Base-by-base conservation (phyloP, 2,797 vertebrate species). In the Perdix hodgsoniae region DNA sequence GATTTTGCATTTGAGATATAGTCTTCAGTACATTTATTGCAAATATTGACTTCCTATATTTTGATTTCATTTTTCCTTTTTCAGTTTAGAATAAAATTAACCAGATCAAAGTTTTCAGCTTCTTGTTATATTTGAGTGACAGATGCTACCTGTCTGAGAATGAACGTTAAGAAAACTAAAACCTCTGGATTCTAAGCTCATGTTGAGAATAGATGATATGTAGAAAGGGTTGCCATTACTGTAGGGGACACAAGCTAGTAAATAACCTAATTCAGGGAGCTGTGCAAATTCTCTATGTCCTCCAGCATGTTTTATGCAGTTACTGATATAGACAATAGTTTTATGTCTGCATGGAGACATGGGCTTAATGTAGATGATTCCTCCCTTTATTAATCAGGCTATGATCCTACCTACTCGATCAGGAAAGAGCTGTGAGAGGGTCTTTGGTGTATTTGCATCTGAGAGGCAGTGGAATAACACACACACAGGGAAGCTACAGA, bases 291-390 rank as follows among this genome's bases (percentile, higher is more conserved):
- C 90, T 91, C 88, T 93, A 95, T 89, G 75, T 71, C 52, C 65
- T 94, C 45, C 78, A 86, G 73, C 76, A 91, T 85, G 77, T 93
- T 90, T 90, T 94, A 92, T 85, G 84, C 42, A 59, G 69, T 72
- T 87, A 27, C 72, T 80, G 69, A 77, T 80, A 69, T 16, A 80
- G 83, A 79, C 80, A 86, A 87, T 82, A 88, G 69, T 87, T 93
- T 94, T 60, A 83, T 91, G 59, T 80, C 81, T 95, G 78, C 81
- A 78, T 83, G 49, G 86, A 90, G 90, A 74, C 56, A 77, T 18
- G 4, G 31, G 11, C 78, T 86, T 90, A 81, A 83, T 37, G 82
- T 45, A 69, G 72, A 74, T 52, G 40, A 16, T 11, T 95, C 39
- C 54, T 77, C 89, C 64, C 33, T 77, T 93, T 0, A 0, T 45